Evolutionary conservation across 1,140 invertebrate species (phyloP), one percentile per base, ranked within the genome.

Genomic region (Polyergus mexicanus): DNA sequence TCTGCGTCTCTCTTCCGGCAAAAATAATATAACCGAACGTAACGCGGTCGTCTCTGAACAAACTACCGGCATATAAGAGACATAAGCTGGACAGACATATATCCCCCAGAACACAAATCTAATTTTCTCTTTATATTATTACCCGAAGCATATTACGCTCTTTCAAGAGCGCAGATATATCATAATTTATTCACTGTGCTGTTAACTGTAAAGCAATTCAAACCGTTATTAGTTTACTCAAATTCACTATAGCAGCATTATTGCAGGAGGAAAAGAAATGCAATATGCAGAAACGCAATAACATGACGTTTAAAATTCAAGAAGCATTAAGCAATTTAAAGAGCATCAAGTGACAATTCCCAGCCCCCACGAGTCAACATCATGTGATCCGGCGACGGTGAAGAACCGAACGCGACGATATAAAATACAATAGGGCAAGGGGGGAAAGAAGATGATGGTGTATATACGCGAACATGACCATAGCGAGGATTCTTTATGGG

Each of bases 401-500:
- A 51, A 13, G 16, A 60, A 38, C 54, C 69, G 25, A 60, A 65
- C 19, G 65, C 68, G 32, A 66, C 60, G 60, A 68, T 77, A 74
- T 84, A 87, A 90, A 84, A 63, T 38, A 65, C 62, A 51, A 51
- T 51, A 3, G 16, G 13, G 44, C 44, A 3, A 4, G 25, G 13
- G 38, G 22, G n/a, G 8, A 35, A 35, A 19, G 66, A 32, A 41
- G 66, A 44, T 8, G 68, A 54, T 71, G n/a, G 28, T 19, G 54
- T 71, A 89, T 51, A 51, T 51, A 51, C 47, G 16, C 71, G 71
- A 83, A 63, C 35, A 25, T 58, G 77, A 65, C n/a, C 74, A 54
- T 74, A 80, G 69, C 32, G 58, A 38, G 89, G 89, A 90, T 92
- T 89, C 92, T 94, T 94, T 93, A 94, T 94, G 91, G 88, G 86